Evolutionary conservation across 1,140 invertebrate species (phyloP).

Genomic region (Sycophila sp.): DNA sequence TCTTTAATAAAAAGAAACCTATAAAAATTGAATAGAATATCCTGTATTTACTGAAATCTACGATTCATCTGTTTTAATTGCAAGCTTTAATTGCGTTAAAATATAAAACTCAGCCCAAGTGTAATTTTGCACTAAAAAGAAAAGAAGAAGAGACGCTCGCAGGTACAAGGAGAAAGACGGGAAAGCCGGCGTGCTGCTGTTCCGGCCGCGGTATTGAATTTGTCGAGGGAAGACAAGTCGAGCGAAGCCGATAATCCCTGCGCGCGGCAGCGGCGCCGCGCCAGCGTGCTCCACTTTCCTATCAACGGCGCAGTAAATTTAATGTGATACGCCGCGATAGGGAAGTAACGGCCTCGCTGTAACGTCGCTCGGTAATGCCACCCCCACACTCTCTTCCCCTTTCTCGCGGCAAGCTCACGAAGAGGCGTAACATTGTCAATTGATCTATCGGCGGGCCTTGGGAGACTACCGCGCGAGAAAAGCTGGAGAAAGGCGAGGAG

Average conservation of each 20-base stretch:
- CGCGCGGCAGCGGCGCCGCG: conserved; percentile 3
- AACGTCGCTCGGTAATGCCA: conserved; percentile 37
- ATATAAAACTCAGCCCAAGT: no score
- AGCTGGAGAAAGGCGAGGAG: neutral
- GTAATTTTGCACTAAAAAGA: no score
- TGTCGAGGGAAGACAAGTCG: conserved; percentile 42
- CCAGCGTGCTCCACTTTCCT: conserved; percentile 54
- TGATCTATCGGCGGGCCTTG: conserved; percentile 57
- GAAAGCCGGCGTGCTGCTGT: neutral
- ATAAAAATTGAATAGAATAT: no score
- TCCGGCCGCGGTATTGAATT: conserved; percentile 47
- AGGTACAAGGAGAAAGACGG: no score
- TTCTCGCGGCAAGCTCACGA: neutral
- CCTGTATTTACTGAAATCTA: no score
- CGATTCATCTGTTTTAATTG: no score
- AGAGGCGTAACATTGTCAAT: conserved; percentile 54
- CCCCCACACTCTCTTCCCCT: conserved; percentile 15
- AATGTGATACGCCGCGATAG: conserved; percentile 57
- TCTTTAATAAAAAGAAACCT: no score
- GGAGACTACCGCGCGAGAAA: neutral
- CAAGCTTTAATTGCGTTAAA: no score
- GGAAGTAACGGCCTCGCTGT: conserved; percentile 38
- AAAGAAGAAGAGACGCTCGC: no score
- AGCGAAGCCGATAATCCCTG: conserved; percentile 42
- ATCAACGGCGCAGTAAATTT: conserved; percentile 62